A percentile compares a stretch with the other conserved stretches of the same genome.
phyloP scores from a whole-genome alignment of 2,113 vertebrate species.

The Lontra canadensis region DNA sequence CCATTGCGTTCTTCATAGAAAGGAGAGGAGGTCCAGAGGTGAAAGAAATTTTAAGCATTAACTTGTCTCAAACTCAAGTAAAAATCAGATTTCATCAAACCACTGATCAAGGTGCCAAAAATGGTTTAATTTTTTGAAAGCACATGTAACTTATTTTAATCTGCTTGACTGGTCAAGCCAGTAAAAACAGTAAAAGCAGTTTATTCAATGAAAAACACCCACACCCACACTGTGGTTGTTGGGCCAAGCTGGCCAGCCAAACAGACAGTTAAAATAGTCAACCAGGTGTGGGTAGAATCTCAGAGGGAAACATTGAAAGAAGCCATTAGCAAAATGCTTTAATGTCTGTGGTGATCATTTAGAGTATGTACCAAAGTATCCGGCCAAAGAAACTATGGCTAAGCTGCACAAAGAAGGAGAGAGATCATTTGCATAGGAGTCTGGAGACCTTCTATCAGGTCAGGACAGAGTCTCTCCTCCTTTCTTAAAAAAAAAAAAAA shows the following conservation, averaged over 20 bases:
- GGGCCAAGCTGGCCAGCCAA: slow-evolving; percentile 15
- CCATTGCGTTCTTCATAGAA: not conserved
- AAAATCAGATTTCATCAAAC: slow-evolving; percentile 60
- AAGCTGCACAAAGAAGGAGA: not conserved
- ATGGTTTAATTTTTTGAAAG: slow-evolving; percentile 54
- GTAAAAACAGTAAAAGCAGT: slow-evolving; percentile 62
- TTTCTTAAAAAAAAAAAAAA: not conserved
- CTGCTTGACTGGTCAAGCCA: slow-evolving; percentile 73
- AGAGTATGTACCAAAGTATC: not conserved
- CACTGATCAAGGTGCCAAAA: slow-evolving; percentile 55
- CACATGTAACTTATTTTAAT: slow-evolving; percentile 58
- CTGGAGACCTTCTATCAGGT: not conserved
- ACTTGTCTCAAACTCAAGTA: not conserved
- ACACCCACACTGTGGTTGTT: not conserved
- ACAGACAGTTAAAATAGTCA: slow-evolving; percentile 56
- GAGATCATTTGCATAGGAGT: not conserved
- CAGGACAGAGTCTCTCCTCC: not conserved
- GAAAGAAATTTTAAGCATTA: not conserved
- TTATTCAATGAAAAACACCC: slow-evolving; percentile 61
- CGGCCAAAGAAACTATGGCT: not conserved
- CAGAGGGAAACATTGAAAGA: not conserved
- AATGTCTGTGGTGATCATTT: not conserved
- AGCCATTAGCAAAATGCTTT: slow-evolving; percentile 20
- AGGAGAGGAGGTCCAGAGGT: not conserved
- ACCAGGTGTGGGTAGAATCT: slow-evolving; percentile 54